Base-by-base conservation (phyloP, 2,113 vertebrate genomes). In the Phodopus roborovskii region DNA sequence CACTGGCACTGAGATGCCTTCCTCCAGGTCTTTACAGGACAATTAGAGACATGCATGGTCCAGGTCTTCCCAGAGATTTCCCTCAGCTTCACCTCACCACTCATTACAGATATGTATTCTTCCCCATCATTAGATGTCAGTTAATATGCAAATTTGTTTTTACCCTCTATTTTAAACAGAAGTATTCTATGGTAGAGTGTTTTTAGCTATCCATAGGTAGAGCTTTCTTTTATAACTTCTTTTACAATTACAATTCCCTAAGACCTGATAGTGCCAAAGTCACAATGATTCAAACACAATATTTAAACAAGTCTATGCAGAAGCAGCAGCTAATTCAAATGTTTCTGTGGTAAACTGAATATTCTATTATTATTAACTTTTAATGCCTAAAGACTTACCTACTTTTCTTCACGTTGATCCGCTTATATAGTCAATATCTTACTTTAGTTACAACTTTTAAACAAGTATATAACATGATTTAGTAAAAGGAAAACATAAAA, bases 321-420 rank as follows among this genome's bases (percentile, higher is more conserved):
- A 79, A 77, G 24, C 79, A 36, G 4, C 45, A 48, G 15, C 56
- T 89, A 93, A 93, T 94, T 50, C 42, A 60, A 93, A 36, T 92
- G 93, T 95, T 96, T 89, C 70, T 75, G 42, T 50, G 60, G 85
- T 20, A 36, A 91, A 42, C 42, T 56, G 4, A 1, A 70, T 87
- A 71, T 28, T 96, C 95, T 91, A 79, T 45, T 60, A 70, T 73
- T 73, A 78, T 92, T 94, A 13, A 94, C n/a, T 91, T 92, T 95
- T 56, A 94, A 56, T 78, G 66, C 62, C 79, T 30, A 82, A 5
- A 95, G n/a, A 45, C 53, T 60, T 77, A 90, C 26, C 19, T 85
- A 36, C 48, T 82, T 70, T 17, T 64, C 60, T n/a, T 71, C 39
- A 94, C 5, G 81, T 17, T 83, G 71, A 93, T 82, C n/a, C 86